phyloP scores from a whole-genome alignment of 2,113 vertebrate genomes.

The Stegastes partitus region DNA sequence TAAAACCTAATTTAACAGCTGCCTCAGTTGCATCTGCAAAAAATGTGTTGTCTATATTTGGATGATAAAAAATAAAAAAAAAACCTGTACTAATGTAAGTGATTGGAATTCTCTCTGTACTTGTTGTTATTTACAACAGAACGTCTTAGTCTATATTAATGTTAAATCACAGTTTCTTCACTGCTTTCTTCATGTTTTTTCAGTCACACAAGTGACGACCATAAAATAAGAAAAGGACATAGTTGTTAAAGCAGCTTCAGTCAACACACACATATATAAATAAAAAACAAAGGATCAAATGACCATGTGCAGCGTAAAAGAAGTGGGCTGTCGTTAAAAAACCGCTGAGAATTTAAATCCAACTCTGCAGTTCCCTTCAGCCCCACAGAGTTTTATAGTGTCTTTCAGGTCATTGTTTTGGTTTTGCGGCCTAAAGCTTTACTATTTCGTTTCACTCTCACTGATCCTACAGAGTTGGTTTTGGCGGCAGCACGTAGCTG shows the following conservation, averaged over 20 bases:
- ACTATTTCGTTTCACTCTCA: constrained; percentile 15
- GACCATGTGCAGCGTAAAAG: not conserved
- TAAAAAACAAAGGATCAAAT: not conserved
- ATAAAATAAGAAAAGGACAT: not conserved
- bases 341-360: not conserved
- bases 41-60: not conserved
- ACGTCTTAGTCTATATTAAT: no score
- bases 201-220: not conserved
- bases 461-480: not conserved
- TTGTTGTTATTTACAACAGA: no score
- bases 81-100: no score
- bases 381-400: not conserved
- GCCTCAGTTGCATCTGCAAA: not conserved
- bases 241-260: not conserved
- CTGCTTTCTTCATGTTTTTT: not conserved
- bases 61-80: no score
- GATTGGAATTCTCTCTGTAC: no score
- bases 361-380: not conserved
- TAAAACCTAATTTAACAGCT: not conserved
- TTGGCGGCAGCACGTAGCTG: constrained; percentile 1
- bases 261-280: not conserved
- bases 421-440: constrained; percentile 18
- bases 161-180: no score
- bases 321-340: not conserved
- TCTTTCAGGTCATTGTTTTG: constrained; percentile 22